Conservation (phyloP, 2,888 invertebrate genomes). For the Hofmannophila pseudospretella region DNA sequence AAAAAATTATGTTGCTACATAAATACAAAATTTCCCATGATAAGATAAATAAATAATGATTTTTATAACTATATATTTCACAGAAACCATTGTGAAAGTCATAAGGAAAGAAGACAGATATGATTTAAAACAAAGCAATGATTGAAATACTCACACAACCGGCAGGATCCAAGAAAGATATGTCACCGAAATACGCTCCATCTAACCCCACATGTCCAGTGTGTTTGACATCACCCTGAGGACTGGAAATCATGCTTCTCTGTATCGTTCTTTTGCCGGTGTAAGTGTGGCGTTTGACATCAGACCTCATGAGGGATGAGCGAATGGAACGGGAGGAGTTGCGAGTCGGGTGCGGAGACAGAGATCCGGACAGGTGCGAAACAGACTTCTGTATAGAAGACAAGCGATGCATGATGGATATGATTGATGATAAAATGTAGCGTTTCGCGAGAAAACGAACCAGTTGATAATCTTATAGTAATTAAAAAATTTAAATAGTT, state of each 20-base stretch:
- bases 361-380: conserved; percentile 30
- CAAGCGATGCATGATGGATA: conserved; percentile 3
- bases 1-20: too few relatives aligned
- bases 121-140: too few relatives aligned
- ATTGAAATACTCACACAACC: conserved; percentile 50
- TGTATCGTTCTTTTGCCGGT: conserved; percentile 83
- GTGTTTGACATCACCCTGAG: conserved; percentile 97
- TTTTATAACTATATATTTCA: too few relatives aligned
- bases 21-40: too few relatives aligned
- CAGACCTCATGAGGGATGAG: conserved; percentile 65
- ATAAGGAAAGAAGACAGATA: too few relatives aligned
- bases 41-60: too few relatives aligned
- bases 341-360: conserved; percentile 52
- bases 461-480: too few relatives aligned
- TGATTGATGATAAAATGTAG: not conserved
- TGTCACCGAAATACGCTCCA: conserved; percentile 97
- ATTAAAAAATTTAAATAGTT: too few relatives aligned
- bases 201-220: conserved; percentile 97
- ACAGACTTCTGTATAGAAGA: conserved; percentile 29
- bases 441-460: too few relatives aligned
- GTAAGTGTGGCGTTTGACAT: conserved; percentile 68
- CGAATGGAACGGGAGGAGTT: conserved; percentile 49
- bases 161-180: conserved; percentile 78
- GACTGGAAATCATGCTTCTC: conserved; percentile 96
- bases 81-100: too few relatives aligned